Evolutionary conservation across 2,797 vertebrate genomes (phyloP).

Genomic region (Microctenopoma lineatum): DNA sequence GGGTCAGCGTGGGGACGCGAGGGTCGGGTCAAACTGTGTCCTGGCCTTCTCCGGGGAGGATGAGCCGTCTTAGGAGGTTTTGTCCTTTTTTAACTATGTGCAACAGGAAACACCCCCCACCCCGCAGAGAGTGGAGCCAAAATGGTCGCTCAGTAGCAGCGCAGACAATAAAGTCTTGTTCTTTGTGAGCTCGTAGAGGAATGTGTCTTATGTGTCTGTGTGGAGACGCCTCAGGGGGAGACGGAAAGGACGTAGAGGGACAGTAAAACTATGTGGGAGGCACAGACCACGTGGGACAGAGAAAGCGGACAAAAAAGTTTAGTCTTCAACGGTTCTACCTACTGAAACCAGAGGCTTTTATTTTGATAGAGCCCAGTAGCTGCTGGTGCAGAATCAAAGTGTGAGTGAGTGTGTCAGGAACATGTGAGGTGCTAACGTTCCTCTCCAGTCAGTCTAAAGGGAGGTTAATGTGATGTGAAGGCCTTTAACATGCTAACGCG

Average conservation of each 20-base stretch:
- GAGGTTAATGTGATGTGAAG: too few relatives aligned
- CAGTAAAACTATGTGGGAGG: slow-evolving; percentile 53
- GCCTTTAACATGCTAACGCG: slow-evolving; percentile 9
- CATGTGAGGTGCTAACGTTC: too few relatives aligned
- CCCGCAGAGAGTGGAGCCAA: slow-evolving; percentile 1
- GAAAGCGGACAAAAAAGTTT: slow-evolving; percentile 7
- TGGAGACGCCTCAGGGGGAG: slow-evolving; percentile 38
- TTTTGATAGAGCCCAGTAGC: not conserved
- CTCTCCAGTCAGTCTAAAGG: too few relatives aligned
- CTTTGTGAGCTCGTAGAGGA: slow-evolving; percentile 39
- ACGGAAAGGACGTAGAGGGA: slow-evolving; percentile 30
- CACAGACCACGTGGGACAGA: slow-evolving; percentile 1
- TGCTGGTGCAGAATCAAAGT: not conserved
- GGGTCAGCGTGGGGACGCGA: slow-evolving; percentile 17
- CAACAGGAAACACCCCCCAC: slow-evolving; percentile 12
- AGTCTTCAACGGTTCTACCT: not conserved
- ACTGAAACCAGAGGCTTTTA: slow-evolving; percentile 13
- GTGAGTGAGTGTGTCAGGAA: too few relatives aligned
- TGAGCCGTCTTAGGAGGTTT: slow-evolving; percentile 39
- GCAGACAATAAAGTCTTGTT: slow-evolving; percentile 58
- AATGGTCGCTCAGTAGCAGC: slow-evolving; percentile 11
- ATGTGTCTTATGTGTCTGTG: slow-evolving; percentile 64
- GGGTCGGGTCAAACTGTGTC: slow-evolving; percentile 29
- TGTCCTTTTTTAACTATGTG: slow-evolving; percentile 38
- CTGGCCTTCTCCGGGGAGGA: slow-evolving; percentile 36